These are phyloP conservation scores for Brachyopa scutellaris DNA, from an alignment of 2,888 invertebrate genomes.

Conservation along the genomic window DNA sequence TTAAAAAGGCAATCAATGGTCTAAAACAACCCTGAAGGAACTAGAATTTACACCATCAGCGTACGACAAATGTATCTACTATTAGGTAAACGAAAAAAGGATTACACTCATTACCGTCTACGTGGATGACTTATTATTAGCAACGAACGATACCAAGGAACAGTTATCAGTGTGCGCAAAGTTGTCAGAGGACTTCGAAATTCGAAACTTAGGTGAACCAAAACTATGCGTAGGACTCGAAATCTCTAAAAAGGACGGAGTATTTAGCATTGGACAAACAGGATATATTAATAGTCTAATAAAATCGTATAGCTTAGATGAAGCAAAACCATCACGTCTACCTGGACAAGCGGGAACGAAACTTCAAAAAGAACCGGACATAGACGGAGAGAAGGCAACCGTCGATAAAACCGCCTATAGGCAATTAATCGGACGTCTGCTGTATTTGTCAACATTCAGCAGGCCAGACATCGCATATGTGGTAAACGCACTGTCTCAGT, in stretches of 20 bases:
- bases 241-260: constrained; percentile 7
- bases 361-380: constrained; percentile 29
- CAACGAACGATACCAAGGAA: neutral
- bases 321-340: constrained; percentile 25
- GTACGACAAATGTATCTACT: constrained; percentile 22
- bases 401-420: constrained; percentile 25
- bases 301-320: constrained; percentile 4
- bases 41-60: neutral
- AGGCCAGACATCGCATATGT: constrained; percentile 41
- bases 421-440: constrained; percentile 24
- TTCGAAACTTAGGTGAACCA: constrained; percentile 38
- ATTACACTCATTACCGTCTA: constrained; percentile 12
- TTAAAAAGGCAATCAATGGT: constrained; percentile 29
- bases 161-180: neutral
- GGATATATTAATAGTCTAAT: too few species aligned
- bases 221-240: too few species aligned
- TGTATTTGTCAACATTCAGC: constrained; percentile 44
- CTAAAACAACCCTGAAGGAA: constrained; percentile 28
- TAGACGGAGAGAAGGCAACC: constrained; percentile 22
- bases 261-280: constrained; percentile 11
- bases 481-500: constrained; percentile 23
- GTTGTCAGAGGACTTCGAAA: constrained; percentile 24
- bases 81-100: too few species aligned
- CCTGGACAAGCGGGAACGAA: constrained; percentile 20
- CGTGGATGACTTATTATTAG: neutral